Base-by-base conservation (phyloP, 1,140 invertebrate genomes). In the Polypedilum pembai region DNA sequence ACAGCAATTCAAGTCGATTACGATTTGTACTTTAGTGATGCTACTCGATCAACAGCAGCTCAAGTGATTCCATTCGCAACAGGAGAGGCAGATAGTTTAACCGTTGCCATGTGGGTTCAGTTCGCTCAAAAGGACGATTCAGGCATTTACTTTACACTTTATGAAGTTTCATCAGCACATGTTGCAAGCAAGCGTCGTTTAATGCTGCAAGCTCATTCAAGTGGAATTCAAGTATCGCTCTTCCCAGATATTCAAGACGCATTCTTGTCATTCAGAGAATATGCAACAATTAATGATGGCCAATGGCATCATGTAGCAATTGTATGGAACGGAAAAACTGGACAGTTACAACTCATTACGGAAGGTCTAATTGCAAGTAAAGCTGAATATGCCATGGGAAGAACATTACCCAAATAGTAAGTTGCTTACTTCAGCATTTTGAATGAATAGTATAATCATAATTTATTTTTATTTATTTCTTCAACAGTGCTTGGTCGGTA, bases 231-330 rank as follows among this genome's bases (percentile, higher is more conserved):
- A 80, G 88, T 98, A 12, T 94, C 92, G 0, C 83, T 98, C 1
- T 95, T 97, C 85, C 88, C 90, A 40, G 92, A 95, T 78, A 81
- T 92, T 1, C 92, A 94, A 82, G 93, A 95, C 79, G 91, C 94
- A n/a, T 95, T 94, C 83, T 83, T 95, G 18, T 92, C 92, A 78
- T 98, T 94, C 83, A 88, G 90, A 74, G 93, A 95, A 80, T 96
- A 92, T 77, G 94, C 96, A 3, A 94, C 94, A 0, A 91, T 98
- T 20, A 98, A 96, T 78, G 95, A 98, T 79, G 95, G 94, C 8
- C 93, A 96, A 80, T 98, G 95, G 96, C 96, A 98, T 86, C 95
- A 98, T 80, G 88, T 98, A 17, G 94, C 95, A 17, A 85, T 98
- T 21, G 92, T 96, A 15, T 98, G 95, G 95, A 90, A 94, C 77